A percentile compares a stretch with the other conserved stretches of the same genome.
Conservation (phyloP, 2,797 vertebrate species). For the Betta splendens region DNA sequence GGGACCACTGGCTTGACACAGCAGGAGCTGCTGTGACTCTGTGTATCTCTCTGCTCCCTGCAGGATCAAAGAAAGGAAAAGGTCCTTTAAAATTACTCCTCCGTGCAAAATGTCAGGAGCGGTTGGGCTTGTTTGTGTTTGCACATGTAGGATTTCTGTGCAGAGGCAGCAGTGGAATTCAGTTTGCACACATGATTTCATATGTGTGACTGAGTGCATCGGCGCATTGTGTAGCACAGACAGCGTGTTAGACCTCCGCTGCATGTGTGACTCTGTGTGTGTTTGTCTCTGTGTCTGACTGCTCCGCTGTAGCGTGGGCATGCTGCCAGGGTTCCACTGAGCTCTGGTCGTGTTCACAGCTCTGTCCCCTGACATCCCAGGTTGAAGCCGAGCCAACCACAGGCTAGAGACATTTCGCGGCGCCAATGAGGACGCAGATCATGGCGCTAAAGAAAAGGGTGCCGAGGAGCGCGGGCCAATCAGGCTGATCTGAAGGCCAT, state of each 20-base stretch:
- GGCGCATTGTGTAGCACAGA: conserved; percentile 32
- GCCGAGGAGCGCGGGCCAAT: conserved; percentile 58
- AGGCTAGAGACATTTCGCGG: conserved; percentile 53
- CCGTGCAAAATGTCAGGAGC: conserved; percentile 50
- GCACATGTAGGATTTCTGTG: not conserved
- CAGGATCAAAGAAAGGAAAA: conserved; percentile 46
- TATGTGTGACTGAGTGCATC: conserved; percentile 40
- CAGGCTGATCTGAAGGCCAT: conserved; percentile 57
- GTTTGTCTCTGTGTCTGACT: conserved; percentile 54
- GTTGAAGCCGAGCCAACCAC: conserved; percentile 71
- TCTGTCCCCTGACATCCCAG: conserved; percentile 67
- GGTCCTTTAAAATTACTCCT: conserved; percentile 50
- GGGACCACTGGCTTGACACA: conserved; percentile 55
- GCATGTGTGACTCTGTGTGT: conserved; percentile 26
- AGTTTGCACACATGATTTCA: conserved; percentile 29
- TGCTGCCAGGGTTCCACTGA: conserved; percentile 73
- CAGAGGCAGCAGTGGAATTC: conserved; percentile 23
- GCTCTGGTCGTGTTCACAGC: conserved; percentile 76
- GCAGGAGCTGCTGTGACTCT: conserved; percentile 24
- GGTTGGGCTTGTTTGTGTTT: conserved; percentile 33
- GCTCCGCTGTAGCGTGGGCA: conserved; percentile 67
- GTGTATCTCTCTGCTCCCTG: conserved; percentile 21
- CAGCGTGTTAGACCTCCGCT: conserved; percentile 41
- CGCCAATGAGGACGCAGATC: conserved; percentile 70
- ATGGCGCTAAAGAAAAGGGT: conserved; percentile 36